Conservation (phyloP, 2,797 vertebrate species). For the Lateolabrax maculatus region DNA sequence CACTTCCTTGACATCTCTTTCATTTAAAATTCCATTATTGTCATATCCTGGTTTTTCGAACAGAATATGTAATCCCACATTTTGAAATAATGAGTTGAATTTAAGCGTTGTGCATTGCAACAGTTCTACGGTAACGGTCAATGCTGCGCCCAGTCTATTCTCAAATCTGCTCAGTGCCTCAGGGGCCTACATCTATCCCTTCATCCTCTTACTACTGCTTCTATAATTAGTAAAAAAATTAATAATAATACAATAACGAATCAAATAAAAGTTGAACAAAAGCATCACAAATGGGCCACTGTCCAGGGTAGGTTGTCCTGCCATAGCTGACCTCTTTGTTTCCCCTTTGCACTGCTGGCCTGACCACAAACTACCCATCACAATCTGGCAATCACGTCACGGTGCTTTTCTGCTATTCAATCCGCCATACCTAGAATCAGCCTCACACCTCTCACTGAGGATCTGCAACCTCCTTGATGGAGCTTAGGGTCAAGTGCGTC, state of each 20-base stretch:
- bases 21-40: constrained; percentile 60
- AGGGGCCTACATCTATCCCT: background rate
- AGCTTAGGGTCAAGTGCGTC: constrained; percentile 30
- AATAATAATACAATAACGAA: background rate
- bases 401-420: constrained; percentile 8
- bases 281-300: background rate
- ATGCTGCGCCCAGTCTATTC: background rate
- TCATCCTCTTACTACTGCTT: background rate
- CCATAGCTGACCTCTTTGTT: background rate
- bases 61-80: constrained; percentile 11
- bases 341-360: background rate
- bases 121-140: background rate
- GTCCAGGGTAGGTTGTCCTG: too few relatives aligned
- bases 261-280: background rate
- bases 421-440: background rate
- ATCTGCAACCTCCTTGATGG: constrained; percentile 24
- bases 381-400: constrained; percentile 24
- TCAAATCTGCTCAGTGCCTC: background rate
- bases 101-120: background rate
- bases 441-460: constrained; percentile 23
- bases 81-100: constrained; percentile 10
- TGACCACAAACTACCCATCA: constrained; percentile 13
- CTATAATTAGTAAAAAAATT: background rate
- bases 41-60: constrained; percentile 23
- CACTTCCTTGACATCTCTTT: constrained; percentile 48